Evolutionary conservation across 2,113 vertebrate genomes (phyloP), one percentile per base, ranked within the genome.

Genomic region (Proterorhinus semilunaris): DNA sequence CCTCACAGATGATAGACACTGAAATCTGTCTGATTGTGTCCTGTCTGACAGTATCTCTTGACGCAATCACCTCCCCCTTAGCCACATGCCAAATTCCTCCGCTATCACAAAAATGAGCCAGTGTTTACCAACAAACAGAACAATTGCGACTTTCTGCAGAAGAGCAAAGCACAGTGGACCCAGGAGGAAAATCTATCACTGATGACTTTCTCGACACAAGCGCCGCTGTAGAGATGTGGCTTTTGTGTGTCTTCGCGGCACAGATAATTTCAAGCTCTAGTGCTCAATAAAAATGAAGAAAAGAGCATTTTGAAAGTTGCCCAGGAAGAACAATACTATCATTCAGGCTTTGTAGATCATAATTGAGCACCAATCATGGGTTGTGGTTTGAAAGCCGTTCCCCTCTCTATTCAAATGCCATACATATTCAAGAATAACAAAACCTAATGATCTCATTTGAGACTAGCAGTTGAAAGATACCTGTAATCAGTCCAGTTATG

Each of bases 221-320:
- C 51, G 52, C 59, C 57, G 54, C 42, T 17, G 16, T 68, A 47
- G 69, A 79, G 76, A 71, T 54, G 53, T 11, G 17, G 53, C 46
- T 83, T 66, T 70, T 61, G 42, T 75, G 53, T 76, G 62, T 70
- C 72, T 72, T 76, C 75, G 54, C 73, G 54, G 46, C 4, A 65
- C 63, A 71, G 69, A 86, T 82, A 63, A 86, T 86, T 86, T 84
- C 78, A 86, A 72, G 82, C 75, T 87, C 76, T 68, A 67, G 57
- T 77, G 78, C 81, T 79, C 71, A 71, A 63, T 79, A 76, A 72
- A 82, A 78, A 83, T 16, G 27, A 17, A 54, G 27, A 27, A 48
- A 66, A 63, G 54, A 49, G 59, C 48, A 52, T 46, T 21, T 68
- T 43, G 71, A 73, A 66, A 50, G 65, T 79, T 72, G 68, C 58